Evolutionary conservation across 1,140 invertebrate species (phyloP), one percentile per base, ranked within the genome.

Genomic region (Varroa destructor): DNA sequence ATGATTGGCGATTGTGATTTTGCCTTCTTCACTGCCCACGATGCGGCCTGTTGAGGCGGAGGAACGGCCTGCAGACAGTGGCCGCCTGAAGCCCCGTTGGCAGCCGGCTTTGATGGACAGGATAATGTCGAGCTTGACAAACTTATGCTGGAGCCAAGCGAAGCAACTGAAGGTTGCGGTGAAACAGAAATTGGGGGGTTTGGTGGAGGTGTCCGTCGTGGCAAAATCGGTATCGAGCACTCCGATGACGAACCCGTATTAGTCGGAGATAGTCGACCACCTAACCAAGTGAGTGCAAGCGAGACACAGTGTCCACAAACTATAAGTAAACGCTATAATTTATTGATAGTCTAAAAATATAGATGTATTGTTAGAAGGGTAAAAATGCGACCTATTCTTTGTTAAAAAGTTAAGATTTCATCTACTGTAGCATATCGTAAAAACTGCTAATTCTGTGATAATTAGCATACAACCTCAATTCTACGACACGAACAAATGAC

Each of bases 1-100:
- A 95, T 93, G 72, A 95, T 90, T 0, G 91, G 91, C 46, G 76
- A 76, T 54, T 77, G 77, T 14, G 76, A 77, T 42, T 77, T 76
- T 14, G 90, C 87, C 77, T 94, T 67, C 61, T 67, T 67, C 1
- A 67, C 61, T 5, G 61, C 61, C 61, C 61, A 67, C 14, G 61
- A 67, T 8, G 61, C 61, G 1, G 61, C 61, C 61, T 67, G 61
- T 37, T 67, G 61, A 12, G 61, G 61, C 1, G 61, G 61, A 5
- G 46, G 46, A 5, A 51, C 46, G 4, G 4, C 46, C 8, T 51
- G 46, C 3, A 51, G 46, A 51, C 46, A 51, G 46, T 51, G 46
- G 46, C 46, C 46, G 8, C 46, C 46, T 5, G 46, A 51, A 51
- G 46, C 46, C 4, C 46, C 46, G 46, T 51, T 51, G 46, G 46